Base-by-base conservation (phyloP, 1,140 invertebrate species). In the Helicoverpa zea region DNA sequence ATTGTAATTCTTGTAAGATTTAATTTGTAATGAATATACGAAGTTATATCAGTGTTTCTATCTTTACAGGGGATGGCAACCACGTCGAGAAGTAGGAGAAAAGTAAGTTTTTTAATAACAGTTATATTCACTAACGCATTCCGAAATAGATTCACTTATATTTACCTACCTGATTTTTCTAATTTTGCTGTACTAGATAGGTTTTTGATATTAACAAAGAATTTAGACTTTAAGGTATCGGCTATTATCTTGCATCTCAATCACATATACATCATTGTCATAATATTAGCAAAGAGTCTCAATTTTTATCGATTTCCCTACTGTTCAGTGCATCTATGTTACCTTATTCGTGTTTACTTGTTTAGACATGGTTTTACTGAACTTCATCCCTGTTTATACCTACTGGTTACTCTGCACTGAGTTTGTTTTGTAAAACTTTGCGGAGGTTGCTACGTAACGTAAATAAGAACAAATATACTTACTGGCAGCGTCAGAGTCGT, bases 11-110 rank as follows among this genome's bases (percentile, higher is more conserved):
- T 14, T 58, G 16, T 1, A 23, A 43, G 35, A 3, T 59, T n/a
- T n/a, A n/a, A n/a, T n/a, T 54, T 54, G 5, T 12, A 29, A 59
- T 29, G 23, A 59, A 13, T 59, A 29, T 59, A 29, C 12, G 4
- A 29, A 16, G 29, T 43, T 74, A 74, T 61, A 29, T 43, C 29
- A 51, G 11, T 61, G n/a, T 61, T 63, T 76, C 80, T 79, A 81
- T 87, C 54, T 84, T 95, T 95, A 81, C 93, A 95, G 95, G 94
- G 94, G 75, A 95, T 95, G 95, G 95, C 95, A 16, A 95, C 95
- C 59, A 95, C 95, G 23, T 95, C 95, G 23, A 91, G 95, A 81
- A 95, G 88, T 90, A 94, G 95, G 86, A 92, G 93, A 91, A 95
- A 95, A 94, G 95, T 95, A 88, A 95, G 89, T 78, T 12, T 30